These are phyloP conservation scores for Lontra canadensis DNA, from an alignment of 2,113 vertebrate species.

Conservation along the genomic window DNA sequence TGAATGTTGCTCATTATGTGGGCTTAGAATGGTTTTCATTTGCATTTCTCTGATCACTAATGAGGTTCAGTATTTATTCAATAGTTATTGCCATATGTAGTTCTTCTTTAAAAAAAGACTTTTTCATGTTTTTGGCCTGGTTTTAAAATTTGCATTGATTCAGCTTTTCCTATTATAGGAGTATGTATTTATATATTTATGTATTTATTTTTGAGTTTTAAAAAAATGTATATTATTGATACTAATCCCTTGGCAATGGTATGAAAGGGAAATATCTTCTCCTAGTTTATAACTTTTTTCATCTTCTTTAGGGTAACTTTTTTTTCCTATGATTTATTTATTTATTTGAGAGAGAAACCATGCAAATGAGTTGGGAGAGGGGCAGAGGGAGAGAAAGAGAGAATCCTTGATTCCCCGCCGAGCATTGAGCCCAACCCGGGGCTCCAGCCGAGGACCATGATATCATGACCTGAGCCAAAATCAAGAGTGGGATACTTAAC, in stretches of 20 bases:
- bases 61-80: slow-evolving; percentile 14
- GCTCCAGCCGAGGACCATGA: too few species aligned
- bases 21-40: slow-evolving; percentile 1
- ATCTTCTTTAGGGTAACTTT: slow-evolving; percentile 7
- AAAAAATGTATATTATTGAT: not conserved
- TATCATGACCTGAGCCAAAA: too few species aligned
- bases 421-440: too few species aligned
- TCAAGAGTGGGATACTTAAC: too few species aligned
- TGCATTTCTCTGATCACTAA: slow-evolving; percentile 7
- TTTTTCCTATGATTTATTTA: too few species aligned
- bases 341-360: too few species aligned
- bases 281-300: not conserved
- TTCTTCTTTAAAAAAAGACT: not conserved
- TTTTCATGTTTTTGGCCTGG: not conserved
- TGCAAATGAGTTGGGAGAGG: too few species aligned
- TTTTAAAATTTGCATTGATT: slow-evolving; percentile 5
- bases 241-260: not conserved
- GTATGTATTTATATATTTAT: not conserved
- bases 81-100: not conserved
- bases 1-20: not conserved
- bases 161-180: not conserved
- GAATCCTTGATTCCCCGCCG: too few species aligned
- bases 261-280: not conserved
- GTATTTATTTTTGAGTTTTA: not conserved
- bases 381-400: too few species aligned